These are phyloP conservation scores for Dendrocincla fuliginosa DNA, from an alignment of 2,797 vertebrate genomes.

Conservation along the genomic window DNA sequence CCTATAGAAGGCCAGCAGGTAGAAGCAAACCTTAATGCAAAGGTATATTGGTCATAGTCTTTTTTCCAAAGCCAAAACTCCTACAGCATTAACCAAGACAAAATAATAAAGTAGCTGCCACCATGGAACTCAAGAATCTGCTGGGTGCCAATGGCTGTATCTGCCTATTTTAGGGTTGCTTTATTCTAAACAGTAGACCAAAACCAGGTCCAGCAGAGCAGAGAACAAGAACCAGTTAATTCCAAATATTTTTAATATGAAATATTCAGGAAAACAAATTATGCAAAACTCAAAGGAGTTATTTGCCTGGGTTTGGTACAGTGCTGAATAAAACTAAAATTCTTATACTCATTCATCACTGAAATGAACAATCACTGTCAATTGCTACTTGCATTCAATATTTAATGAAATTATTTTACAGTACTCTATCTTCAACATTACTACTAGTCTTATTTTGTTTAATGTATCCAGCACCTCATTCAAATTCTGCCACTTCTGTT, in stretches of 20 bases:
- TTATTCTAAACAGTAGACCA: not conserved
- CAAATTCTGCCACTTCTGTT: constrained; percentile 45
- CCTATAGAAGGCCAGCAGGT: not conserved
- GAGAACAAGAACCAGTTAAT: not conserved
- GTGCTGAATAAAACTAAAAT: not conserved
- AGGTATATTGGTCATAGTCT: not conserved
- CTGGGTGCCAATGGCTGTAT: not conserved
- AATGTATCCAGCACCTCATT: not conserved
- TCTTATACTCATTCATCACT: not conserved
- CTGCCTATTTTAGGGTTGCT: not conserved
- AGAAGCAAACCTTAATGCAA: constrained; percentile 16
- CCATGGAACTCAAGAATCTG: not conserved
- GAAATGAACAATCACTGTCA: constrained; percentile 40
- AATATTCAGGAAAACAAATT: not conserved
- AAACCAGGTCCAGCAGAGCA: not conserved
- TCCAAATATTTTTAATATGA: not conserved
- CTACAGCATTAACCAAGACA: not conserved
- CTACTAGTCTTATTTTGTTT: not conserved
- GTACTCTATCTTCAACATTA: not conserved
- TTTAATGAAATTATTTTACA: constrained; percentile 6
- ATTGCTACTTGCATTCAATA: constrained; percentile 19
- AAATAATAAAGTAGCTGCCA: not conserved
- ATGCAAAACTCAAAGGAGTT: not conserved
- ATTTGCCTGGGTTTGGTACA: not conserved
- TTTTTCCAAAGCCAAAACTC: not conserved